phyloP scores from a whole-genome alignment of 2,888 invertebrate species.

The Colletes collaris region DNA sequence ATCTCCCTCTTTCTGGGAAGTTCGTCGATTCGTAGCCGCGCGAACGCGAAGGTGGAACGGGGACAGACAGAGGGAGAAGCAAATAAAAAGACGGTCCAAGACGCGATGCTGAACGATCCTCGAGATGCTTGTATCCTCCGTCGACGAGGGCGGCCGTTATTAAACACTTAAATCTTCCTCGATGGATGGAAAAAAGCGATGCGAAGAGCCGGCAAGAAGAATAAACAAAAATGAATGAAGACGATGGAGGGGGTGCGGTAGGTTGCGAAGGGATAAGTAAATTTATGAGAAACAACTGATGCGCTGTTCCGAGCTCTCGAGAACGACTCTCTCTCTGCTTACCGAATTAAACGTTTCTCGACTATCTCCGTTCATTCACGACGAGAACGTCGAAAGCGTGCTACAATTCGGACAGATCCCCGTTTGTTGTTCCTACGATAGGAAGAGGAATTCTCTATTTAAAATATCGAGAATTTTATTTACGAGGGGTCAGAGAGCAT shows the following conservation, averaged over 20 bases:
- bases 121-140: conserved; percentile 48
- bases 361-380: conserved; percentile 4
- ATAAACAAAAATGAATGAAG: conserved; percentile 55
- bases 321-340: conserved; percentile 9
- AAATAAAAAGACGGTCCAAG: conserved; percentile 36
- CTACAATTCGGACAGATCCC: neutral
- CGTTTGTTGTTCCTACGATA: neutral
- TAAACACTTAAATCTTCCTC: conserved; percentile 76
- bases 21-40: conserved; percentile 53
- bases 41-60: conserved; percentile 3
- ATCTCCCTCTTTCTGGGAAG: conserved; percentile 41
- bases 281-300: conserved; percentile 62
- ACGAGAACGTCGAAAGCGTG: neutral
- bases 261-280: conserved; percentile 54
- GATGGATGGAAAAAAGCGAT: conserved; percentile 52
- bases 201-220: conserved; percentile 17
- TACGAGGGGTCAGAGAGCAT: too few species aligned
- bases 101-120: conserved; percentile 51
- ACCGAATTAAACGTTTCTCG: conserved; percentile 53
- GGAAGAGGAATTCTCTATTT: too few species aligned
- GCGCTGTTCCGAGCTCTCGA: conserved; percentile 39
- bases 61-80: neutral
- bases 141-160: conserved; percentile 68
- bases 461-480: too few species aligned
- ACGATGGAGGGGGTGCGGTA: conserved; percentile 1